Evolutionary conservation across 2,888 invertebrate species (phyloP), one percentile per base, ranked within the genome.

Genomic region (Scaptomyza tumidula): DNA sequence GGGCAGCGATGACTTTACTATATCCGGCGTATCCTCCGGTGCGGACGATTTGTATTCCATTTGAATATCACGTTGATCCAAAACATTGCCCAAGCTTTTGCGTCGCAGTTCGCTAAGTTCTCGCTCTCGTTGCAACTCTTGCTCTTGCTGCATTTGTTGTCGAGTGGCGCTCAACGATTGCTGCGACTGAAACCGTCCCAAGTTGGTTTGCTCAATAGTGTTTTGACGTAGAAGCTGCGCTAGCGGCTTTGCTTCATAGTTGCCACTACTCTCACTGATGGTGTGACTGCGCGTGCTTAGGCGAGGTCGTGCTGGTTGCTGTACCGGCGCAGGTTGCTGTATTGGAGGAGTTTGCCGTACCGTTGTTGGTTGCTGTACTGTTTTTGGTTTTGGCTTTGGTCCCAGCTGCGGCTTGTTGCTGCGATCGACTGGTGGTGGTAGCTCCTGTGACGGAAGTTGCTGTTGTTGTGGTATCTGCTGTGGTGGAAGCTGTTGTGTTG

Each of bases 1-100:
- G 14, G 90, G 89, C 29, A 91, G 78, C 39, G 91, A 91, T 0
- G 91, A 91, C 60, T 91, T 91, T 0, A 91, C 91, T 14, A 91
- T 92, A 27, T 91, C 91, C 3, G 91, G 91, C 0, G 91, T 91
- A 49, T 92, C 91, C 7, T 85, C 46, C 0, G 92, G 91, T 2
- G 91, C 91, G 0, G 91, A 91, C 0, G 92, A 91, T 52, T 90
- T 91, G 63, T 91, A 91, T 13, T 75, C 65, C 10, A 67, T 52
- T 24, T 66, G 54, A 11, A 39, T 27, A 52, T 80, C 65, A 1
- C 75, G 66, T 9, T 71, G 67, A 24, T 90, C 90, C 10, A 88
- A 61, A 5, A 84, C 79, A 57, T 88, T 90, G 44, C 90, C 91
- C 16, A 91, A 62, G 53, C 91, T 91, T 52, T 91, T 91, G 58